Conservation (phyloP, 1,140 invertebrate genomes). For the Coenobita brevimanus region DNA sequence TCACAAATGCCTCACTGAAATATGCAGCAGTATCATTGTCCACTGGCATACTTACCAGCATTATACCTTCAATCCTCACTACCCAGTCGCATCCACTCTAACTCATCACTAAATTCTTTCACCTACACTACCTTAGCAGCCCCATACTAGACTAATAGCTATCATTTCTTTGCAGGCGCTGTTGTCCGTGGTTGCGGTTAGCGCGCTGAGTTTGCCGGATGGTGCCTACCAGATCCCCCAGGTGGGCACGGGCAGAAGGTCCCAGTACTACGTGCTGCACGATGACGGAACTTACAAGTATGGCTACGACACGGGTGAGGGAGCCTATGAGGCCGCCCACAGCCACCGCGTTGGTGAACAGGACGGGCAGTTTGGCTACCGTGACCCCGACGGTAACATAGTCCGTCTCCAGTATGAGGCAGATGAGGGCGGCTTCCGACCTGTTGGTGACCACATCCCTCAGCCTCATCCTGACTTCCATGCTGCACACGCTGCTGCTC, state of each 20-base stretch:
- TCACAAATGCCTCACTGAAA: no score
- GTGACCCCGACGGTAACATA: slow-evolving; percentile 51
- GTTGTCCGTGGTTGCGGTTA: slow-evolving; percentile 57
- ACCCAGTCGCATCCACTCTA: no score
- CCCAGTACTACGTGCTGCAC: slow-evolving; percentile 65
- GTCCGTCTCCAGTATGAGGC: slow-evolving; percentile 47
- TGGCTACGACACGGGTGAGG: slow-evolving; percentile 64
- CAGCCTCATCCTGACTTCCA: slow-evolving; percentile 49
- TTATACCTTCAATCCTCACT: not conserved
- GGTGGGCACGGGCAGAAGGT: slow-evolving; percentile 52
- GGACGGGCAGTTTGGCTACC: slow-evolving; percentile 54
- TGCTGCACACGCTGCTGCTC: slow-evolving; percentile 51
- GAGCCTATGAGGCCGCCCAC: slow-evolving; percentile 53
- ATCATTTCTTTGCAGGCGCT: slow-evolving; percentile 35
- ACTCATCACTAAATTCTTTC: no score
- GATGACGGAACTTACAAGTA: slow-evolving; percentile 62
- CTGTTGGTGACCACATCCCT: slow-evolving; percentile 48
- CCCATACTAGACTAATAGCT: not conserved
- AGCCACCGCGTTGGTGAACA: slow-evolving; percentile 16
- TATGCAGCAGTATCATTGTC: no score
- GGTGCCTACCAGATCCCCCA: slow-evolving; percentile 55
- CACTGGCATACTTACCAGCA: not conserved
- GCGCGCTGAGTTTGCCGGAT: slow-evolving; percentile 59
- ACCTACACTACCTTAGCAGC: no score
- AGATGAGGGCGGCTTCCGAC: slow-evolving; percentile 55